phyloP scores from a whole-genome alignment of 2,888 invertebrate genomes.

The Trichopria drosophilae region DNA sequence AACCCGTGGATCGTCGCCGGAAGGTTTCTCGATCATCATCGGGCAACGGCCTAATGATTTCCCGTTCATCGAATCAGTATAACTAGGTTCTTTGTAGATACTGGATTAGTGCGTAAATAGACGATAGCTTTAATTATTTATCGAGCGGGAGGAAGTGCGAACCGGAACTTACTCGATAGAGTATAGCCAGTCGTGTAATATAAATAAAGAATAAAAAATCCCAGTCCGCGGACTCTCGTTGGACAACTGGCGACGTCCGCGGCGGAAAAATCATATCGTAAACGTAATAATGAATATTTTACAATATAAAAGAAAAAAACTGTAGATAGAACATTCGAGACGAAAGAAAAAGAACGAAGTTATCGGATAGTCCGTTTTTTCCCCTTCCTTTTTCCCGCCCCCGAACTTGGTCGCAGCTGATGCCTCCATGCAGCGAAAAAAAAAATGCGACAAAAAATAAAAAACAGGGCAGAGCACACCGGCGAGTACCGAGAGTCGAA shows the following conservation, averaged over 20 bases:
- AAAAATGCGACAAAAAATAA: conserved; percentile 24
- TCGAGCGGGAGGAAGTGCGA: conserved; percentile 51
- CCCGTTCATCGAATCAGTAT: conserved; percentile 49
- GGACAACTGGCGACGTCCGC: conserved; percentile 30
- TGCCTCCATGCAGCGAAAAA: conserved; percentile 25
- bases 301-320: conserved; percentile 55
- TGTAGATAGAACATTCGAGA: conserved; percentile 56
- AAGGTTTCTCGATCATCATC: conserved; percentile 35
- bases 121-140: conserved; percentile 58
- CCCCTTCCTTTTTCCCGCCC: conserved; percentile 22
- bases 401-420: conserved; percentile 19
- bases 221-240: conserved; percentile 26
- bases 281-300: conserved; percentile 58
- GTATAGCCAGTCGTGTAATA: conserved; percentile 40
- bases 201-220: conserved; percentile 35
- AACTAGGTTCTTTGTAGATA: conserved; percentile 57
- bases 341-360: conserved; percentile 41
- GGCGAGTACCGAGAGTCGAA: conserved; percentile 29
- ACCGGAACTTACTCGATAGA: conserved; percentile 41
- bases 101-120: conserved; percentile 53
- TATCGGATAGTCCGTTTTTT: conserved; percentile 36
- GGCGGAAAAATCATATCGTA: conserved; percentile 57
- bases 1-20: too few species aligned
- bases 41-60: conserved; percentile 45
- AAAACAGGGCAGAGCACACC: conserved; percentile 32